phyloP scores from a whole-genome alignment of 2,797 vertebrate species.

The Pipistrellus pipistrellus region DNA sequence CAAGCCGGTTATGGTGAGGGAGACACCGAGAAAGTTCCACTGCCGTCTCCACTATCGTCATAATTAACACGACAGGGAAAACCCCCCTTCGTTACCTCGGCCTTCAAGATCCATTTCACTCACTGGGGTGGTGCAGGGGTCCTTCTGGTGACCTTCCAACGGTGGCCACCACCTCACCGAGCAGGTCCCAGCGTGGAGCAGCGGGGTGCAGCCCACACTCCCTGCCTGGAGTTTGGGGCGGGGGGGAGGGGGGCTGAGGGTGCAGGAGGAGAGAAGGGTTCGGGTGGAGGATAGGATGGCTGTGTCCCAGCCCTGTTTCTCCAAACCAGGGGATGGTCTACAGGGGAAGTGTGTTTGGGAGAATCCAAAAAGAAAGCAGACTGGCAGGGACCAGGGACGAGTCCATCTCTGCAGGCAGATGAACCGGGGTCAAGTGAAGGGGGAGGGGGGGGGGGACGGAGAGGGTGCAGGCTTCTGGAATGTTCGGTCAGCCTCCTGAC shows the following conservation, averaged over 20 bases:
- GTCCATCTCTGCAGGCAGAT: background rate
- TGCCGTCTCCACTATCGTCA: background rate
- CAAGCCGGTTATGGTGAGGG: background rate
- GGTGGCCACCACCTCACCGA: background rate
- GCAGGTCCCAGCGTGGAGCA: conserved; percentile 49
- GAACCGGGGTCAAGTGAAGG: background rate
- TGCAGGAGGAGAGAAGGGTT: background rate
- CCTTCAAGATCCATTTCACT: conserved; percentile 63
- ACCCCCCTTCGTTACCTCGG: no score
- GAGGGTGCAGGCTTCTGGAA: background rate
- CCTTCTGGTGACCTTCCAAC: conserved; percentile 49
- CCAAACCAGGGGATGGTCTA: no score
- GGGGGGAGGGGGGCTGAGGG: background rate
- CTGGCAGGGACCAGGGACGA: background rate
- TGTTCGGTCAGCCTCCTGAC: background rate
- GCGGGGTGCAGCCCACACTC: background rate
- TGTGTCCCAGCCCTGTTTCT: background rate
- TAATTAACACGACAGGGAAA: conserved; percentile 60
- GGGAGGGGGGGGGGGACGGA: no score
- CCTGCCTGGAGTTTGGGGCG: no score
- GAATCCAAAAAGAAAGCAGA: background rate
- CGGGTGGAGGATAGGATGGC: no score
- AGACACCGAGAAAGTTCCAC: background rate
- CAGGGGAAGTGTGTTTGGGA: background rate
- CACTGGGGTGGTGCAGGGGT: conserved; percentile 63